phyloP scores from a whole-genome alignment of 2,113 vertebrate genomes.

The Seriola quinqueradiata region DNA sequence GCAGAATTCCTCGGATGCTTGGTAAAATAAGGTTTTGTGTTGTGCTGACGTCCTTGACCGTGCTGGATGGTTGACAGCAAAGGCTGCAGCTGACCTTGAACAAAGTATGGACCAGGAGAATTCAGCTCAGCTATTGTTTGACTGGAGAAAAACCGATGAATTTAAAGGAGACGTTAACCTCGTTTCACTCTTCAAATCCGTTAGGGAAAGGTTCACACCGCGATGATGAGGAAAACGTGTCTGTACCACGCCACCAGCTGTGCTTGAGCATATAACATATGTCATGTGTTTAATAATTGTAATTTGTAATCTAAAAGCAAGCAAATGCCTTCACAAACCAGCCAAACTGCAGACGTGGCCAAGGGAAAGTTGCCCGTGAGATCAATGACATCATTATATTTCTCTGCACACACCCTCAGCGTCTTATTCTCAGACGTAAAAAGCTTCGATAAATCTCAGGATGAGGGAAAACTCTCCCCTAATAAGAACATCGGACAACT shows the following conservation, averaged over 20 bases:
- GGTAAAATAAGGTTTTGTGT: conserved; percentile 15
- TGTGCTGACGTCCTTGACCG: conserved; percentile 49
- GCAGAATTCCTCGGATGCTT: conserved; percentile 67
- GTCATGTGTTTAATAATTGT: not conserved
- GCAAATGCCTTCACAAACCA: not conserved
- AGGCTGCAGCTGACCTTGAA: conserved; percentile 3
- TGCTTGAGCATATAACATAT: not conserved
- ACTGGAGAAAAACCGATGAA: not conserved
- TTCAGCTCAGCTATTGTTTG: not conserved
- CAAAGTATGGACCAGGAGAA: not conserved
- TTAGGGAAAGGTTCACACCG: not conserved
- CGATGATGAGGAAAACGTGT: conserved; percentile 30
- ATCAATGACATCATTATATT: conserved; percentile 29
- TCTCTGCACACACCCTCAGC: not conserved
- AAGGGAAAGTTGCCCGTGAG: not conserved
- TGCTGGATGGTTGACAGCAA: conserved; percentile 1
- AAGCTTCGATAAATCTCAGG: conserved; percentile 21
- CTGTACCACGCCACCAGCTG: not conserved
- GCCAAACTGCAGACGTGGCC: not conserved
- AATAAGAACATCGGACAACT: conserved; percentile 43
- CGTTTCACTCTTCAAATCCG: not conserved
- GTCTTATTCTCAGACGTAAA: conserved; percentile 3
- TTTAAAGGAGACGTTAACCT: not conserved
- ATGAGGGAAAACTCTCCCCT: conserved; percentile 30
- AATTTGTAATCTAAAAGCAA: not conserved